Base-by-base conservation (phyloP, 2,797 vertebrate genomes). In the Leptatherina wallacei region DNA sequence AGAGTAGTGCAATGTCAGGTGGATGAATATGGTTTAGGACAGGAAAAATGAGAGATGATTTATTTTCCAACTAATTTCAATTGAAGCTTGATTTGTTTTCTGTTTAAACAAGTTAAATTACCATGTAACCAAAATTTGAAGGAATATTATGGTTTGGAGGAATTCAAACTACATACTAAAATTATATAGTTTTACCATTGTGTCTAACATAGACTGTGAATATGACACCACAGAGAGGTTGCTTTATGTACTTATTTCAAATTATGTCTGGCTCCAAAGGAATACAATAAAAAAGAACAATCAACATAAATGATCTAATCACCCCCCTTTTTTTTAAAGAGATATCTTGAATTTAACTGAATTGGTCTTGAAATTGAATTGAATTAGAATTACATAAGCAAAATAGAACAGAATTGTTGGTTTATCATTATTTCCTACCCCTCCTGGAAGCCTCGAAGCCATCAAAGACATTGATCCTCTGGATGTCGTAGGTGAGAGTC, bases 371-470 rank as follows among this genome's bases (percentile, higher is more conserved):
- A 42, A 16, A 18, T 1, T 16, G 13, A 44, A 44, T 14, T 54
- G 0, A 52, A 22, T 24, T 40, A 40, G 3, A 12, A 14, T 40
- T 2, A 40, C 13, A n/a, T 9, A 47, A 16, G 44, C 7, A n/a
- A 47, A 30, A 29, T 16, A 8, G 14, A 8, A 58, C 11, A 58
- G 29, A 57, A 57, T 24, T 7, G 16, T 11, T 30, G 18, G 14
- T 2, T 49, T 6, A 12, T 27, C 14, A 24, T 20, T 13, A 60
- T 42, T 27, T 61, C 89, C 85, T 93, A 99, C 98, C 98, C 96
- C 97, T 96, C 84, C 97, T 94, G 0, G 97, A 99, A 62, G 98
- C 98, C 94, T 99, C 98, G 67, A 99, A 99, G 71, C 98, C 98
- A 82, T 99, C 98, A 65, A 98, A 98, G 58, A 97, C 93, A 92